A percentile compares a stretch with the other conserved stretches of the same genome.
phyloP scores from a whole-genome alignment of 2,888 invertebrate species.

The Agrochola lychnidis region DNA sequence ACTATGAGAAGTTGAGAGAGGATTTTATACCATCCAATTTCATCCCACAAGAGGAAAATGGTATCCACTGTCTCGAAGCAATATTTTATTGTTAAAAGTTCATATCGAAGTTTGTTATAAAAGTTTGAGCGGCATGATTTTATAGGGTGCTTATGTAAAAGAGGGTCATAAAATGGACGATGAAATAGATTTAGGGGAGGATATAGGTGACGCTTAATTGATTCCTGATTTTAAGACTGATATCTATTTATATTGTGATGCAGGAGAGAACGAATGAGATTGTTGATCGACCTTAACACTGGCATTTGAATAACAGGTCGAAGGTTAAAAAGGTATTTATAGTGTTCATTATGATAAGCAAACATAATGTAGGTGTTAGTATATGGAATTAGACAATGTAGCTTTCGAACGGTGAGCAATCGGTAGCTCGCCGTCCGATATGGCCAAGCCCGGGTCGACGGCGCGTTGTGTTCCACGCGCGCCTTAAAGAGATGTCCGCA shows the following conservation, averaged over 20 bases:
- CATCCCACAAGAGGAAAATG: slow-evolving; percentile 38
- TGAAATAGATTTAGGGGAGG: slow-evolving; percentile 25
- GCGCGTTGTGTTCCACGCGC: too few species aligned
- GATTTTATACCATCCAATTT: slow-evolving; percentile 46
- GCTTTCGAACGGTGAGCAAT: too few species aligned
- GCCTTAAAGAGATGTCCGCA: too few species aligned
- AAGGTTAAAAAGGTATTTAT: slow-evolving; percentile 54
- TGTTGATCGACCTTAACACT: slow-evolving; percentile 72
- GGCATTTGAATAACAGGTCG: slow-evolving; percentile 68
- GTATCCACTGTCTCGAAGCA: slow-evolving; percentile 27
- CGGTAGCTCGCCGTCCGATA: not conserved
- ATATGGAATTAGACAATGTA: not conserved
- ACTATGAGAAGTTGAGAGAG: slow-evolving; percentile 45
- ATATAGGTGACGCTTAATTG: slow-evolving; percentile 15
- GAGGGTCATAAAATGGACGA: slow-evolving; percentile 35
- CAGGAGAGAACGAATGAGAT: slow-evolving; percentile 7
- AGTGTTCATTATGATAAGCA: slow-evolving; percentile 29
- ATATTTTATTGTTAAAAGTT: slow-evolving; percentile 49
- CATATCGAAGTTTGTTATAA: slow-evolving; percentile 46
- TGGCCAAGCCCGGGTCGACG: too few species aligned
- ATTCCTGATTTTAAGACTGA: slow-evolving; percentile 21
- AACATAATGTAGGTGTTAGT: not conserved
- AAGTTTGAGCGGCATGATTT: slow-evolving; percentile 44
- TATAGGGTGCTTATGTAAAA: slow-evolving; percentile 44
- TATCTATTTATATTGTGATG: slow-evolving; percentile 31